Evolutionary conservation across 2,888 invertebrate genomes (phyloP), one percentile per base, ranked within the genome.

Genomic region (Epinotia brunnichana): DNA sequence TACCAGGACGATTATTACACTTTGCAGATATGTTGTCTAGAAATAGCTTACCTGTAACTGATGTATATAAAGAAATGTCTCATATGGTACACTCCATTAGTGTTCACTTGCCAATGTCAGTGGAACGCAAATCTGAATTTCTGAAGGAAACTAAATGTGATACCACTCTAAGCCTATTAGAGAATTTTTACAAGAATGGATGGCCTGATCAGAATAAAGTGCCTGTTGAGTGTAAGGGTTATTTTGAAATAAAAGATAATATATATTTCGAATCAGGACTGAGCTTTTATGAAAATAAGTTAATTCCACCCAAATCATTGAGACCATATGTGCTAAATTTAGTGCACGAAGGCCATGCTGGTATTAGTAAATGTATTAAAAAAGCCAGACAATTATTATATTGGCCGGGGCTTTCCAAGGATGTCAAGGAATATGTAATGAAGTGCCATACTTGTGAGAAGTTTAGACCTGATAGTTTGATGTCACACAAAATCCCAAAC

Each of bases 101-200:
- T 57, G 62, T 19, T n/a, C 67, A 76, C 21, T 61, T 74, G 60
- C 76, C 76, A 7, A 73, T 76, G 76, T 69, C 69, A 51, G 29
- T 61, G 0, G 73, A 74, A 53, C 69, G 72, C 13, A 74, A 71
- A 60, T 2, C 2, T 35, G 54, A 59, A 51, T 74, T 71, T 66
- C 11, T 48, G 4, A 48, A 48, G 2, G 15, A 48, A 48, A 48
- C 48, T 0, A 48, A 48, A 48, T 15, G 13, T 13, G 48, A 48
- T 48, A 15, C 15, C 11, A 48, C 11, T 48, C 15, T 48, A 15
- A 24, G 21, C 21, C 2, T 41, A 39, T 21, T 69, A 19, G 2
- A 41, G 5, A 44, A 69, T 54, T 62, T 21, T 61, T 69, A 69
- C 41, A 2, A 41, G 1, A 56, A 61, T 62, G 61, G 69, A 13